phyloP scores from a whole-genome alignment of 2,797 vertebrate genomes.

The Diplodus sargus region DNA sequence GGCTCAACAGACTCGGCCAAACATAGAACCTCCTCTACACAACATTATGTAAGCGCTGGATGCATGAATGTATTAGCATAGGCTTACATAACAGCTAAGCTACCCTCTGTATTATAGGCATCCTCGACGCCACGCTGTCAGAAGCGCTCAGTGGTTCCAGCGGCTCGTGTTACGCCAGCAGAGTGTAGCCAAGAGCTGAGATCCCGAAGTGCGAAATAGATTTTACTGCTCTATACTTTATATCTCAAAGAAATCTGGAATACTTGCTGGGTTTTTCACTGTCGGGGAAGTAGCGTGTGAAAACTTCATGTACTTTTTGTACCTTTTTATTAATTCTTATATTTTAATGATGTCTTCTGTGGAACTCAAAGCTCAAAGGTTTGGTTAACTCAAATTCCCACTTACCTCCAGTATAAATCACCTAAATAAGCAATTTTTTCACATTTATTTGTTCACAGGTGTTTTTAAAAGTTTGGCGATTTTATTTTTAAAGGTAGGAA shows the following conservation, averaged over 20 bases:
- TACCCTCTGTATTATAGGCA: conserved; percentile 30
- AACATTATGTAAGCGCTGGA: conserved; percentile 70
- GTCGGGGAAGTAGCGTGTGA: background rate
- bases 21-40: conserved; percentile 78
- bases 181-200: conserved; percentile 63
- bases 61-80: conserved; percentile 63
- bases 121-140: conserved; percentile 10
- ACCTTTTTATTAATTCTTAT: background rate
- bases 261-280: background rate
- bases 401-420: too few relatives aligned
- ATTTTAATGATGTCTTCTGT: background rate
- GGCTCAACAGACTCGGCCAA: conserved; percentile 66
- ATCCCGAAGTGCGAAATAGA: conserved; percentile 4
- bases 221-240: conserved; percentile 4
- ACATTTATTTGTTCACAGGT: too few relatives aligned
- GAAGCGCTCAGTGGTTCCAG: conserved; percentile 17
- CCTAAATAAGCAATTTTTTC: too few relatives aligned
- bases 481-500: too few relatives aligned
- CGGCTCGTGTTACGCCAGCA: conserved; percentile 44
- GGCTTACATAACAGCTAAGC: conserved; percentile 69
- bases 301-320: background rate
- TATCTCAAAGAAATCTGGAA: background rate
- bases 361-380: background rate
- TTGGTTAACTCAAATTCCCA: too few relatives aligned
- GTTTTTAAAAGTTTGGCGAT: too few relatives aligned